These are phyloP conservation scores for Calameuta idolon DNA, from an alignment of 2,888 invertebrate genomes.

Conservation along the genomic window DNA sequence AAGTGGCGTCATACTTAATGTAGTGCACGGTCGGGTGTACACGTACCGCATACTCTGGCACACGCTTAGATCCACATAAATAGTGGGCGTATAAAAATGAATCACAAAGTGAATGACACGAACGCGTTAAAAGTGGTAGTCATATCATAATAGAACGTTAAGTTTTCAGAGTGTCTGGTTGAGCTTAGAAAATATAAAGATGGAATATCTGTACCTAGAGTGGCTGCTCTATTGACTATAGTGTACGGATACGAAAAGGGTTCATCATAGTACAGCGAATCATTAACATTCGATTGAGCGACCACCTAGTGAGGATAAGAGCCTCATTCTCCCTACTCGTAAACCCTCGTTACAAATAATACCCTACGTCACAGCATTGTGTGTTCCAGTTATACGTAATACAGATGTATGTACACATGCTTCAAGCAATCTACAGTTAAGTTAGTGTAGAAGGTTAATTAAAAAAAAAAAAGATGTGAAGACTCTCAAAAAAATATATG, in stretches of 20 bases:
- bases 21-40: constrained; percentile 2
- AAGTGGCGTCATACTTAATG: constrained; percentile 21
- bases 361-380: not conserved
- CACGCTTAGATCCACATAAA: not conserved
- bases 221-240: not conserved
- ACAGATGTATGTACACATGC: not conserved
- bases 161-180: constrained; percentile 36
- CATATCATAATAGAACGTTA: constrained; percentile 46
- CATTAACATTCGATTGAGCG: not conserved
- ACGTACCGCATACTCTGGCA: not conserved
- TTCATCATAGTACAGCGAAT: constrained; percentile 2
- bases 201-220: not conserved
- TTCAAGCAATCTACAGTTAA: not conserved
- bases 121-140: not conserved
- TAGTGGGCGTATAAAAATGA: constrained; percentile 46
- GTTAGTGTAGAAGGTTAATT: not conserved
- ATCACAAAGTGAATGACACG: constrained; percentile 57
- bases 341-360: not conserved
- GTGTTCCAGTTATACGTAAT: not conserved
- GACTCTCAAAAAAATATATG: not conserved
- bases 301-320: not conserved
- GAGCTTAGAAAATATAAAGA: not conserved
- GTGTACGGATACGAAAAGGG: not conserved
- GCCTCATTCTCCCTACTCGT: not conserved
- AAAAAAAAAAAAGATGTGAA: not conserved